Conservation (phyloP, 2,113 vertebrate species). For the Pituophis catenifer region DNA sequence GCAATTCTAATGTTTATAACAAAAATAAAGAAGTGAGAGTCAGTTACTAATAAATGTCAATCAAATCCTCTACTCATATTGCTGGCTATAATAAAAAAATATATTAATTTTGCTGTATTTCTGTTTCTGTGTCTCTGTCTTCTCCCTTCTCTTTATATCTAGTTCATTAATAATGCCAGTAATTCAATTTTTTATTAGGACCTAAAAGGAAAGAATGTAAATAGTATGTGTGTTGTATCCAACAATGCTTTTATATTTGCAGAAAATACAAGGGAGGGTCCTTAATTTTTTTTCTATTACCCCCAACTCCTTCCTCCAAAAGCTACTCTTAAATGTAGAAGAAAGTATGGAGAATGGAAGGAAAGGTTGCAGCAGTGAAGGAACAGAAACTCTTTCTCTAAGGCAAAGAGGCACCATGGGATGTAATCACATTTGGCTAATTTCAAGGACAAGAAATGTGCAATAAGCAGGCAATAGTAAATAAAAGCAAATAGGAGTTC, state of each 20-base stretch:
- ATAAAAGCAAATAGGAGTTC: not conserved
- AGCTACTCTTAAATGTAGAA: not conserved
- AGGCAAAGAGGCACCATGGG: not conserved
- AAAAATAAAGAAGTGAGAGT: not conserved
- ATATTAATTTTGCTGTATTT: not conserved
- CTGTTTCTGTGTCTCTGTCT: not conserved
- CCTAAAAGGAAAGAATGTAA: not conserved
- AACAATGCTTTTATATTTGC: not conserved
- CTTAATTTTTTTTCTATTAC: not conserved
- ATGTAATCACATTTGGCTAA: not conserved
- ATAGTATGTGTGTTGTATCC: not conserved
- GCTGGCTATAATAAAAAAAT: not conserved
- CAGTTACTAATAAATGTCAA: not conserved
- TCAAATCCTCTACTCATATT: not conserved
- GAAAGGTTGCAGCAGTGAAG: not conserved
- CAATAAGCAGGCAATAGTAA: not conserved
- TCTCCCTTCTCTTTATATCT: not conserved
- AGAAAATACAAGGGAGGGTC: not conserved
- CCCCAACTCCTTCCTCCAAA: not conserved
- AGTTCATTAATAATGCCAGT: not conserved
- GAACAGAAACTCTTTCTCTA: not conserved
- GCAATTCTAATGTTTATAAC: not conserved
- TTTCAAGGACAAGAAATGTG: not conserved
- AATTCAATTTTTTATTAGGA: conserved; percentile 6
- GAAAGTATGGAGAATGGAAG: not conserved